Evolutionary conservation across 2,113 vertebrate genomes (phyloP).

Genomic region (Ceyx melanurus): DNA sequence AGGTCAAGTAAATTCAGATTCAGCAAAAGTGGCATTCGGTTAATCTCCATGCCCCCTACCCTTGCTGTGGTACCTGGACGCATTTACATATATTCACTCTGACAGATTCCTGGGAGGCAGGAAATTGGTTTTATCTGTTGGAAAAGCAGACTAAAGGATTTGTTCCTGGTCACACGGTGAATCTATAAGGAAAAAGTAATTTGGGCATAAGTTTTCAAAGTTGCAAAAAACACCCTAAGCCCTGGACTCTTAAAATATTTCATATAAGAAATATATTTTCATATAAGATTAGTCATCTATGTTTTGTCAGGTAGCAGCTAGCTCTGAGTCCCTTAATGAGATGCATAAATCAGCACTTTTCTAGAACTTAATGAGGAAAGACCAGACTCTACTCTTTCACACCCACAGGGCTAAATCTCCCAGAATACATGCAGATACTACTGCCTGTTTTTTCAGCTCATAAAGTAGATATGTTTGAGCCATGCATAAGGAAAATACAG

Average conservation of each 20-base stretch:
- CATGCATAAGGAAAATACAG: not conserved
- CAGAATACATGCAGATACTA: not conserved
- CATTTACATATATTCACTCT: not conserved
- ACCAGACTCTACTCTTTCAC: not conserved
- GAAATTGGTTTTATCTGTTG: not conserved
- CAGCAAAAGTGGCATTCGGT: not conserved
- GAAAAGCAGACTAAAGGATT: constrained; percentile 8
- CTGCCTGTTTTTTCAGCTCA: not conserved
- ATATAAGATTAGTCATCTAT: not conserved
- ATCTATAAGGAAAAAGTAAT: not conserved
- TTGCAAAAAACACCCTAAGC: not conserved
- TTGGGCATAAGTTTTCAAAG: not conserved
- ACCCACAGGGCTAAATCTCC: not conserved
- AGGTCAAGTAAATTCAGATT: not conserved
- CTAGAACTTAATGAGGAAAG: not conserved
- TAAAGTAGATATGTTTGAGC: not conserved
- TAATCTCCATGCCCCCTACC: not conserved
- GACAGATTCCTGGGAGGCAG: not conserved
- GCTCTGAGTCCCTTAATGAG: not conserved
- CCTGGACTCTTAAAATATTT: not conserved
- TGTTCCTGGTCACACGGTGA: not conserved
- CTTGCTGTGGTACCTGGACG: not conserved
- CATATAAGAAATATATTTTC: not conserved
- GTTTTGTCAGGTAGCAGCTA: not conserved
- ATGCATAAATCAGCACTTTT: not conserved